Evolutionary conservation across 1,140 invertebrate species (phyloP).

Genomic region (Bombus polaris): DNA sequence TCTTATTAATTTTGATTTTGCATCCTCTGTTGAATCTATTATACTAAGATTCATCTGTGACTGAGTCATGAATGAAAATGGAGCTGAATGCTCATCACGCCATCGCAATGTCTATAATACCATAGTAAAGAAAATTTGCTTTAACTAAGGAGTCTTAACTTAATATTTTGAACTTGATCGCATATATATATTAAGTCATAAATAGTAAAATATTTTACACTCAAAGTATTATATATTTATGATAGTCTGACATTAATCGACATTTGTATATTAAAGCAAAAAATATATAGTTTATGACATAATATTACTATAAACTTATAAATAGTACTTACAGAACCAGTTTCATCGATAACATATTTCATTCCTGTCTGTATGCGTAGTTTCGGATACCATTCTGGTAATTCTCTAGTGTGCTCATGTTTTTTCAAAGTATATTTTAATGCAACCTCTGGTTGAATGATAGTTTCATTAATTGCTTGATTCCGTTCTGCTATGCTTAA

Average conservation of each 20-base stretch:
- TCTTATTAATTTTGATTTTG: constrained; percentile 60
- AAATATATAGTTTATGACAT: background rate
- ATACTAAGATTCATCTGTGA: constrained; percentile 89
- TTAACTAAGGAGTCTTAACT: background rate
- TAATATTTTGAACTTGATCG: background rate
- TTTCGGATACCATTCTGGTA: constrained; percentile 81
- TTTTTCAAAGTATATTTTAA: constrained; percentile 86
- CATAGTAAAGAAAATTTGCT: background rate
- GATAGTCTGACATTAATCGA: background rate
- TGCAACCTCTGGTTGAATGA: constrained; percentile 89
- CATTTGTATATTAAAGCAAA: background rate
- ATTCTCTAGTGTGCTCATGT: constrained; percentile 69
- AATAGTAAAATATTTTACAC: background rate
- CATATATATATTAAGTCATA: background rate
- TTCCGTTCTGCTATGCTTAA: constrained; percentile 87
- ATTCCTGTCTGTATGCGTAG: constrained; percentile 82
- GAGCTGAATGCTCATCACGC: constrained; percentile 90
- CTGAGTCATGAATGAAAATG: constrained; percentile 90
- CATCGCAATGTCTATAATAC: constrained; percentile 82
- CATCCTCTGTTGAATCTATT: constrained; percentile 72
- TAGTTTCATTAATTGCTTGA: constrained; percentile 89
- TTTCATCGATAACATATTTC: constrained; percentile 84
- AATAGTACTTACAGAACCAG: constrained; percentile 74
- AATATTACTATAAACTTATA: background rate
- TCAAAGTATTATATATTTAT: background rate